Evolutionary conservation across 2,888 invertebrate genomes (phyloP).

Genomic region (Drosophila nigricruria): DNA sequence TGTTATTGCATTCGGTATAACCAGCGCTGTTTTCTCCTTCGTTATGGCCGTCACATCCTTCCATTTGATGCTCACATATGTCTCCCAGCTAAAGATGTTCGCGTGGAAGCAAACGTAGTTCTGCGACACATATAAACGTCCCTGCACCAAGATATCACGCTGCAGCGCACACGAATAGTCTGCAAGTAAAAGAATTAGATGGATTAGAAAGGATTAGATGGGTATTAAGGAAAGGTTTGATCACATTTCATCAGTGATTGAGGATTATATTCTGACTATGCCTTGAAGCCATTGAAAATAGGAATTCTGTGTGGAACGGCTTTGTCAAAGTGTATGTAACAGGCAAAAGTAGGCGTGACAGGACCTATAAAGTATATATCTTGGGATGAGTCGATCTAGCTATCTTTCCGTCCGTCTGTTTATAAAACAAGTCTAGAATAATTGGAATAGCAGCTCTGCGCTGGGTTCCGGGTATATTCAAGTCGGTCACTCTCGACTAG

Average conservation of each 20-base stretch:
- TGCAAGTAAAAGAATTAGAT: constrained; percentile 82
- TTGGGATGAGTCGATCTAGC: not conserved
- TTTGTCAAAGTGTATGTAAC: too few relatives aligned
- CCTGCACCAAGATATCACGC: constrained; percentile 97
- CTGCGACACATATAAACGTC: constrained; percentile 97
- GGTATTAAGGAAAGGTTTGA: too few relatives aligned
- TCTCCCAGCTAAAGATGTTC: constrained; percentile 99
- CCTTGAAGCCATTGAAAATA: too few relatives aligned
- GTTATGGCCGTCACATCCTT: constrained; percentile 97
- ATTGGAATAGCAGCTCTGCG: not conserved
- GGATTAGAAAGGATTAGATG: not conserved
- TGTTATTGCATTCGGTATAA: constrained; percentile 98
- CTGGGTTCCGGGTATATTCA: not conserved
- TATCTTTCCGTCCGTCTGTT: too few relatives aligned
- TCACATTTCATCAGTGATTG: not conserved
- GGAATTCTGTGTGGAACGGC: too few relatives aligned
- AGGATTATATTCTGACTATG: too few relatives aligned
- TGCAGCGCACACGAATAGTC: constrained; percentile 99
- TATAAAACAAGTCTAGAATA: not conserved
- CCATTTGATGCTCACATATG: constrained; percentile 93
- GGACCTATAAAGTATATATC: not conserved
- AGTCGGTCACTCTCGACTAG: not conserved
- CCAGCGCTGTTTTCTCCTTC: constrained; percentile 96
- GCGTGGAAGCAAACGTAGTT: constrained; percentile 98
- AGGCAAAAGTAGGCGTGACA: not conserved